Evolutionary conservation across 2,888 invertebrate species (phyloP), one percentile per base, ranked within the genome.

Genomic region (Drosophila parthenogenetica): DNA sequence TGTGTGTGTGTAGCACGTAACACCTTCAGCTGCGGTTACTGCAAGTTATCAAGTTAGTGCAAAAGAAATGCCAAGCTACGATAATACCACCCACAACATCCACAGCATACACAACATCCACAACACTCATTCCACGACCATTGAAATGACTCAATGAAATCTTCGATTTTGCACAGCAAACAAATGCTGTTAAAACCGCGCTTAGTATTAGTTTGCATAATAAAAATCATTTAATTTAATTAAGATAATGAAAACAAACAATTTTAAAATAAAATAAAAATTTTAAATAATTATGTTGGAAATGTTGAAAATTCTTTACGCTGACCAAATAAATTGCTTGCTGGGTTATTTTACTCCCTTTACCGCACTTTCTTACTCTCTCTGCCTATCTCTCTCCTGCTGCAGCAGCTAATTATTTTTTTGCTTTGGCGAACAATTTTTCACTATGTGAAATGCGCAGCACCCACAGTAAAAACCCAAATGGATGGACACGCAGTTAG

Each of bases 101-200:
- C 5, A 10, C 46, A 16, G 1, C 13, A n/a, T 40, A 19, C n/a
- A 19, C n/a, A 19, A n/a, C 11, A 35, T 13, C 10, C 14, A 25
- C 19, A 17, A 3, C 22, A 17, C 2, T 13, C 45, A 32, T 39
- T 7, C 40, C 54, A 51, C 61, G 66, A 54, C 58, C 35, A 61
- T 62, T 59, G 59, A 53, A 59, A 59, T 79, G 70, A 80, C 68
- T 81, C 81, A 81, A 81, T 81, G 64, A 55, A 84, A 73, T 46
- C 61, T 60, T 19, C 4, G n/a, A 16, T 51, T 45, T 42, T 39
- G 46, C 64, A 60, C 60, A 64, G 58, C 63, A 43, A 73, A 29
- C 65, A 64, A 82, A 32, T 39, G 14, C 25, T 39, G 25, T 37
- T 29, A 0, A 8, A 8, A 29, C 29, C 39, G 16, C 39, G n/a